These are phyloP conservation scores for Cynodonichthys magdalenae DNA, from an alignment of 2,797 vertebrate species.

Conservation along the genomic window DNA sequence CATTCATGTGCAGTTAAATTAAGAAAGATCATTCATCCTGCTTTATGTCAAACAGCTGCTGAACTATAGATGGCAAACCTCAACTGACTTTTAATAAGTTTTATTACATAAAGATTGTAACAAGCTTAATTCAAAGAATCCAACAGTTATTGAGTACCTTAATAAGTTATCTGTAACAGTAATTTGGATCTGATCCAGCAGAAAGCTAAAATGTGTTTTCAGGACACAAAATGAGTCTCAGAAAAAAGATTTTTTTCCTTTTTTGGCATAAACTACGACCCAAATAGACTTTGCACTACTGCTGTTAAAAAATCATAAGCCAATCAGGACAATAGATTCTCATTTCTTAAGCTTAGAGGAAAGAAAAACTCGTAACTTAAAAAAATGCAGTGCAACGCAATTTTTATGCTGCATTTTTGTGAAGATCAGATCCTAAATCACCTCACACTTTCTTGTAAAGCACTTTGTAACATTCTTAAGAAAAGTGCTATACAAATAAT, in stretches of 20 bases:
- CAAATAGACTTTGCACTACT: too few relatives aligned
- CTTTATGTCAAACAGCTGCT: slow-evolving; percentile 41
- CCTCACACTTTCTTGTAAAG: background rate
- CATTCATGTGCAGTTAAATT: slow-evolving; percentile 45
- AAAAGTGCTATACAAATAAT: slow-evolving; percentile 3
- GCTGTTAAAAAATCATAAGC: too few relatives aligned
- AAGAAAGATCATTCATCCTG: slow-evolving; percentile 38
- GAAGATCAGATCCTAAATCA: background rate
- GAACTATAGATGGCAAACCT: background rate
- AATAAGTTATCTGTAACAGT: background rate
- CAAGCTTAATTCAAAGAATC: background rate
- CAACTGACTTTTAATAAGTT: background rate
- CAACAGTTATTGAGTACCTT: too few relatives aligned
- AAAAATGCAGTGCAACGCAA: background rate
- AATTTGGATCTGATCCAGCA: too few relatives aligned
- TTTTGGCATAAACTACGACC: too few relatives aligned
- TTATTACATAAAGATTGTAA: background rate
- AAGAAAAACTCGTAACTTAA: too few relatives aligned
- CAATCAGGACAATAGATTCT: background rate
- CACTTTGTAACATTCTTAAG: slow-evolving; percentile 6
- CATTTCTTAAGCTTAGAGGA: background rate
- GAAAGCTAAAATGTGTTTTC: too few relatives aligned
- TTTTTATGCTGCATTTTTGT: background rate
- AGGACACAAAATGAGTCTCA: too few relatives aligned
- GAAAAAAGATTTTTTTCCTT: too few relatives aligned